phyloP scores from a whole-genome alignment of 64 coral and sea anemone species.

The Porites lutea region DNA sequence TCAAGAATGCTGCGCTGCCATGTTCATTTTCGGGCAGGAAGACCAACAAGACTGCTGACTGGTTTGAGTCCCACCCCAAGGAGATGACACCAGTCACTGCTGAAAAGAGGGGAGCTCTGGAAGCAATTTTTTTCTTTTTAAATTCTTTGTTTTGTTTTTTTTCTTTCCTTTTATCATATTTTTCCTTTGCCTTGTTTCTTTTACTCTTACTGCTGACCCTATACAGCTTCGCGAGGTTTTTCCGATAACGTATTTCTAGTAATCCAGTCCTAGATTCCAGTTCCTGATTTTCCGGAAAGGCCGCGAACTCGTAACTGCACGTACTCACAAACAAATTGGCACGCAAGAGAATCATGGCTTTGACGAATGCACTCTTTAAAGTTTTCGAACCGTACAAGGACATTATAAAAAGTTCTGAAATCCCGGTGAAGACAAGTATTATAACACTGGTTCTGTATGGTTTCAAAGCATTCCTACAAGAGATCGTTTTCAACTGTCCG shows the following conservation, averaged over 20 bases:
- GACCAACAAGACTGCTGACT: too few species aligned
- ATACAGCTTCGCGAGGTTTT: too few species aligned
- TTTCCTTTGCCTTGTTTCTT: background rate
- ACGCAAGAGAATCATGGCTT: background rate
- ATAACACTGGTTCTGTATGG: constrained; percentile 65
- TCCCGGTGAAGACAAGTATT: constrained; percentile 74
- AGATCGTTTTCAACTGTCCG: constrained; percentile 74
- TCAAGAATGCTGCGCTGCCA: too few species aligned
- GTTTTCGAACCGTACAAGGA: constrained; percentile 36
- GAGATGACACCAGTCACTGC: too few species aligned
- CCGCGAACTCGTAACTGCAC: background rate
- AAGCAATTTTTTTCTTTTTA: background rate
- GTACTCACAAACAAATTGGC: background rate
- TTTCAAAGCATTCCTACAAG: constrained; percentile 73
- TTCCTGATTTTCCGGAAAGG: background rate
- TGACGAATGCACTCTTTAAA: background rate
- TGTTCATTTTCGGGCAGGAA: too few species aligned
- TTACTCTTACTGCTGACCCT: too few species aligned
- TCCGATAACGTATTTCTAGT: too few species aligned
- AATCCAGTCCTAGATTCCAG: background rate
- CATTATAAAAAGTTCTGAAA: constrained; percentile 23
- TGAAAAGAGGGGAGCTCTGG: too few species aligned
- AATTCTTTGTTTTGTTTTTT: too few species aligned
- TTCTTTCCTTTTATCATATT: too few species aligned
- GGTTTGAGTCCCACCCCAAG: too few species aligned